A percentile compares a stretch with the other conserved stretches of the same genome.
phyloP scores from a whole-genome alignment of 2,113 vertebrate genomes.

The Mus spicilegus region DNA sequence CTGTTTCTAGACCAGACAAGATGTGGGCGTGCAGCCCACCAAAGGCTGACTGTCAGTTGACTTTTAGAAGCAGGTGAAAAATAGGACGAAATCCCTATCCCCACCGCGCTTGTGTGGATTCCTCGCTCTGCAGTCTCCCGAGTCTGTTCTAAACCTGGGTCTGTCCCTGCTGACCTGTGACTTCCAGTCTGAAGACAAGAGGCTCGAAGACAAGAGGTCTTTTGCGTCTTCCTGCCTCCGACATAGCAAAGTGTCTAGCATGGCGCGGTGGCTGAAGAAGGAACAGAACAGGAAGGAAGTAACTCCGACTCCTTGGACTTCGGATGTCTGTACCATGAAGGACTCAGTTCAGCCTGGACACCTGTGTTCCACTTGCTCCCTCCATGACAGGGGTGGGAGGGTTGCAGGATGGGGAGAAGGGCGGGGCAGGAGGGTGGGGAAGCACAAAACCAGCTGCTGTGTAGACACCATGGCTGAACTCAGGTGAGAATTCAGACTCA shows the following conservation, averaged over 20 bases:
- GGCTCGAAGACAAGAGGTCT: background rate
- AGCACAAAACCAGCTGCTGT: background rate
- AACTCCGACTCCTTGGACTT: background rate
- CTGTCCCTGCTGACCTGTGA: too few relatives aligned
- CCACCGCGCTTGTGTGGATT: background rate
- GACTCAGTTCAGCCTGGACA: background rate
- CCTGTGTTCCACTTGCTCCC: too few relatives aligned
- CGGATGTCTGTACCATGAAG: background rate
- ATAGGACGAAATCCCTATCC: background rate
- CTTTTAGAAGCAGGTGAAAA: background rate
- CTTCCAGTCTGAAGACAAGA: background rate
- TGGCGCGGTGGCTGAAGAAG: background rate
- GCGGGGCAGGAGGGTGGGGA: too few relatives aligned
- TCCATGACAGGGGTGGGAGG: too few relatives aligned
- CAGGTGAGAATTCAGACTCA: too few relatives aligned
- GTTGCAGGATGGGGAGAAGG: too few relatives aligned
- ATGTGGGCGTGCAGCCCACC: background rate
- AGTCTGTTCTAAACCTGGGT: background rate
- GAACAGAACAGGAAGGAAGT: background rate
- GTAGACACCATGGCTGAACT: too few relatives aligned
- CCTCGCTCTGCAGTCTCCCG: background rate
- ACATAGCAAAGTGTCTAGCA: background rate
- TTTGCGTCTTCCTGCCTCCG: background rate
- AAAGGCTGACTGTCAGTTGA: background rate
- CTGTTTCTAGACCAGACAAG: background rate